Evolutionary conservation across 2,888 invertebrate species (phyloP).

Genomic region (Cheilosia vernalis): DNA sequence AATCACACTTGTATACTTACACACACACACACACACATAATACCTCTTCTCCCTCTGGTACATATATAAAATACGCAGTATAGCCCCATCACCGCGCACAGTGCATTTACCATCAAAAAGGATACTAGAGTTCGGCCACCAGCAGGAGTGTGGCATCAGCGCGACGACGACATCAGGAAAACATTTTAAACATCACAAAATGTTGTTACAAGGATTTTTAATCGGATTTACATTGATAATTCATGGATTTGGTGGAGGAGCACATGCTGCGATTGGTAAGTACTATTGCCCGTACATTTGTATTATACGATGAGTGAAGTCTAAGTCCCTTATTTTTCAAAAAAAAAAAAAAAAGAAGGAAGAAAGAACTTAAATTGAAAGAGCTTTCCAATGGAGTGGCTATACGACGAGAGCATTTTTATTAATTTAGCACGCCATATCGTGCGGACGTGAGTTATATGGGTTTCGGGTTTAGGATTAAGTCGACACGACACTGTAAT

Average conservation of each 20-base stretch:
- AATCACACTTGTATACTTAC: conserved; percentile 36
- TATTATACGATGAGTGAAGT: conserved; percentile 13
- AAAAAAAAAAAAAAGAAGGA: background rate
- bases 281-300: conserved; percentile 50
- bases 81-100: background rate
- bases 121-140: conserved; percentile 47
- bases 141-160: conserved; percentile 59
- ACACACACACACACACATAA: conserved; percentile 13
- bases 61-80: background rate
- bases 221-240: conserved; percentile 81
- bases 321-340: conserved; percentile 1
- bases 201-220: conserved; percentile 77
- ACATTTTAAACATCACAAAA: conserved; percentile 72
- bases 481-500: no score
- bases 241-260: conserved; percentile 78
- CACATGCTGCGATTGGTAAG: conserved; percentile 80
- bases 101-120: conserved; percentile 49
- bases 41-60: background rate
- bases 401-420: background rate
- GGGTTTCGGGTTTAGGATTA: no score
- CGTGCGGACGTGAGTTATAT: no score
- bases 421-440: conserved; percentile 1
- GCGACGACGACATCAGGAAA: conserved; percentile 75
- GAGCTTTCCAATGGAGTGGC: no score
- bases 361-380: background rate